Evolutionary conservation across 2,797 vertebrate genomes (phyloP).

Genomic region (Gobionotothen gibberifrons): DNA sequence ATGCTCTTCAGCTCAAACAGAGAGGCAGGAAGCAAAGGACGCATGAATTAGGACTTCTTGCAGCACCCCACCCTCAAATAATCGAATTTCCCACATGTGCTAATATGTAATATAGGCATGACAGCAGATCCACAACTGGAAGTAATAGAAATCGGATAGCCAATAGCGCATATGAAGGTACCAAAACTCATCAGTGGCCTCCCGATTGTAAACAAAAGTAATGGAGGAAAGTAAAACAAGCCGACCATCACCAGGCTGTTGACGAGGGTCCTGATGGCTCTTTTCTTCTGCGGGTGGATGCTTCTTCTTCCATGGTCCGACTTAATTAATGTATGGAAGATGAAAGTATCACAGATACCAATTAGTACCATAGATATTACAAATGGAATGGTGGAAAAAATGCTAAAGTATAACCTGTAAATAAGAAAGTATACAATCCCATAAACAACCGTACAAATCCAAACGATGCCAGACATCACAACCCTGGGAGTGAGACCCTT

Average conservation of each 20-base stretch:
- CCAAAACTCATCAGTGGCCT: accelerated
- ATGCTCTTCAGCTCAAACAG: background rate
- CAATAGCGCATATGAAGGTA: background rate
- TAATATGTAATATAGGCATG: slow-evolving; percentile 65
- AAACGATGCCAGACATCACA: slow-evolving; percentile 40
- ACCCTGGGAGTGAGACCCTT: slow-evolving; percentile 60
- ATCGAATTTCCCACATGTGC: slow-evolving; percentile 38
- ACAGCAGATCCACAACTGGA: slow-evolving; percentile 43
- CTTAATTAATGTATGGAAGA: slow-evolving; percentile 62
- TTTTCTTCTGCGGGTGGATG: slow-evolving; percentile 78
- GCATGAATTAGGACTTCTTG: slow-evolving; percentile 5
- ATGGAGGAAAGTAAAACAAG: slow-evolving; percentile 69
- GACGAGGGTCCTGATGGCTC: slow-evolving; percentile 68
- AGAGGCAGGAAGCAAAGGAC: background rate
- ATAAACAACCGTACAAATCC: slow-evolving; percentile 19
- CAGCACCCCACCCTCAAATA: background rate
- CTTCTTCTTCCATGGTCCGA: slow-evolving; percentile 44
- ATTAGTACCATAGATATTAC: slow-evolving; percentile 50
- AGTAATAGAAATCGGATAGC: background rate
- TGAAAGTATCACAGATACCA: slow-evolving; percentile 67
- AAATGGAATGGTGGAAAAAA: slow-evolving; percentile 15
- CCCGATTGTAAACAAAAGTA: slow-evolving; percentile 25
- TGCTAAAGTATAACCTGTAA: background rate
- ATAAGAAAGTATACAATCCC: background rate
- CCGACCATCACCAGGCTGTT: slow-evolving; percentile 65